phyloP scores from a whole-genome alignment of 1,140 invertebrate genomes.

The Notospermus geniculatus region DNA sequence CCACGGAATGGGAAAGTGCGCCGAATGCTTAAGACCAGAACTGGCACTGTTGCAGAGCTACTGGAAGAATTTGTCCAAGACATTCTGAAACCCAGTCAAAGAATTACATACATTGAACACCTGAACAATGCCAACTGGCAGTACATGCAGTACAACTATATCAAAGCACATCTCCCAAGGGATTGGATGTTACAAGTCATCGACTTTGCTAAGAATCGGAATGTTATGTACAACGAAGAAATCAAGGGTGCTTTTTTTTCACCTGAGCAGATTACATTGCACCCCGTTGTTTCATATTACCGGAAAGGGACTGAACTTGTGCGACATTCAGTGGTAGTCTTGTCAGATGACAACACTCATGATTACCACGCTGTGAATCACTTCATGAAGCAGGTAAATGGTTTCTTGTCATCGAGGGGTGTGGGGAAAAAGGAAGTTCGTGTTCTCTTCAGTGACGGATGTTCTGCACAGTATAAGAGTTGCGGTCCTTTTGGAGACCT shows the following conservation, averaged over 20 bases:
- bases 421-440: not conserved
- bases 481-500: constrained; percentile 14
- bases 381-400: no score
- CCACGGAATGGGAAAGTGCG: not conserved
- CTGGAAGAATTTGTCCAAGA: constrained; percentile 19
- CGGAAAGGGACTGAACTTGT: no score
- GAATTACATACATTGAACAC: constrained; percentile 19
- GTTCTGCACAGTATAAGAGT: constrained; percentile 13
- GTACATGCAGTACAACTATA: constrained; percentile 10
- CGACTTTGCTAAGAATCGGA: no score
- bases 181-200: constrained; percentile 8
- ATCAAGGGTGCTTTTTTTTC: no score
- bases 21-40: constrained; percentile 14
- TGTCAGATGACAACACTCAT: no score
- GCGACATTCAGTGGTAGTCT: no score
- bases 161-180: constrained; percentile 16
- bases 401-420: constrained; percentile 11
- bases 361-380: no score
- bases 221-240: no score
- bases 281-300: no score
- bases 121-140: constrained; percentile 22
- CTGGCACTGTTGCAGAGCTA: constrained; percentile 1
- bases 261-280: no score
- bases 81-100: constrained; percentile 11
- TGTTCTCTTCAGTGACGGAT: constrained; percentile 12